These are phyloP conservation scores for Odontocolon sp. DNA, from an alignment of 2,888 invertebrate genomes.

Conservation along the genomic window DNA sequence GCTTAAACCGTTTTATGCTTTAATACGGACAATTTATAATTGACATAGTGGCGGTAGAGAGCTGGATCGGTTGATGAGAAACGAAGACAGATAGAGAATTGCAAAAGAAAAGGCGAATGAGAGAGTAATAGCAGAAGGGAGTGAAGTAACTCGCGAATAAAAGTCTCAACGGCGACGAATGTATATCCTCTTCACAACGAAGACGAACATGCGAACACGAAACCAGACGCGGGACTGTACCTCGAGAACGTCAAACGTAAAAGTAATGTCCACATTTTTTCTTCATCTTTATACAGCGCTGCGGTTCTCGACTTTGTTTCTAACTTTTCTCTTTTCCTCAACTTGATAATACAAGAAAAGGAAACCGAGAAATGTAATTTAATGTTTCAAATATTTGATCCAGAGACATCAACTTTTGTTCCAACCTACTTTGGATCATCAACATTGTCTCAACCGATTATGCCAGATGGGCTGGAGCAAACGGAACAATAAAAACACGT, in stretches of 20 bases:
- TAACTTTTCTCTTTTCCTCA: neutral
- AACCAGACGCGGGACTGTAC: conserved; percentile 13
- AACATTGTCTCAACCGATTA: no score
- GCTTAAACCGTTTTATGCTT: conserved; percentile 64
- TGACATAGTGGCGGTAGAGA: conserved; percentile 39
- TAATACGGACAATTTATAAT: conserved; percentile 63
- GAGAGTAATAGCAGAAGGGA: conserved; percentile 36
- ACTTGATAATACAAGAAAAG: neutral
- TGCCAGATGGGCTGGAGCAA: no score
- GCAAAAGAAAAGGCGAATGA: conserved; percentile 9
- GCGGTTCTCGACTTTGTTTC: neutral
- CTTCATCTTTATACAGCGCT: neutral
- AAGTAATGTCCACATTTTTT: conserved; percentile 19
- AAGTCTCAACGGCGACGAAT: conserved; percentile 34
- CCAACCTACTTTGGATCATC: no score
- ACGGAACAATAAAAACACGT: no score
- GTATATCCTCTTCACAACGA: conserved; percentile 10
- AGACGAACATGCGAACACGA: conserved; percentile 14
- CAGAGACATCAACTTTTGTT: no score
- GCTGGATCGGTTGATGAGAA: conserved; percentile 6
- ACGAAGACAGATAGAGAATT: conserved; percentile 9
- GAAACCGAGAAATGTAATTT: neutral
- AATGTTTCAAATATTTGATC: no score
- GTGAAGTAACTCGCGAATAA: conserved; percentile 35
- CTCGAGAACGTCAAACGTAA: conserved; percentile 16